Percentiles rank a stretch among this genome's conserved stretches.
These are phyloP conservation scores for Erebia epiphron DNA, from an alignment of 2,888 invertebrate species.

Conservation along the genomic window DNA sequence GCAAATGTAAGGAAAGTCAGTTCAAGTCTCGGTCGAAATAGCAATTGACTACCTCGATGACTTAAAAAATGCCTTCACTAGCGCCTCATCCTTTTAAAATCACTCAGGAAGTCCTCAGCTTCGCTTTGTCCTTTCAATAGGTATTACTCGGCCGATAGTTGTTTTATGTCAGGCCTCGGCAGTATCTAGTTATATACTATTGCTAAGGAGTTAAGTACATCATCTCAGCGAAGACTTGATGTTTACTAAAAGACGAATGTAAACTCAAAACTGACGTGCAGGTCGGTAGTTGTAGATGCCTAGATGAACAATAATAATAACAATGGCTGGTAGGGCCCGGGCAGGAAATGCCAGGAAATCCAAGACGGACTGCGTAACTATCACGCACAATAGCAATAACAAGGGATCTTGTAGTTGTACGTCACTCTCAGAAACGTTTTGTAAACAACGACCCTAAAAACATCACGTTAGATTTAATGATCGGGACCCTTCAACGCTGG, in stretches of 20 bases:
- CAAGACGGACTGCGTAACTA: conserved; percentile 61
- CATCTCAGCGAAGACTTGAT: background rate
- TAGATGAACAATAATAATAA: conserved; percentile 60
- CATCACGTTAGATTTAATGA: conserved; percentile 2
- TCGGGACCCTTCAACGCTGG: background rate
- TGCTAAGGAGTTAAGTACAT: too few relatives aligned
- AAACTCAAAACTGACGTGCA: conserved; percentile 35
- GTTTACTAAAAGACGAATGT: conserved; percentile 10
- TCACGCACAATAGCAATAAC: conserved; percentile 64
- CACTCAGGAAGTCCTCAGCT: too few relatives aligned
- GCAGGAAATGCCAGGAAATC: conserved; percentile 72
- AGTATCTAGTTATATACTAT: too few relatives aligned
- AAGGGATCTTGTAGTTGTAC: conserved; percentile 50
- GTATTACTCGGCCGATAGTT: too few relatives aligned
- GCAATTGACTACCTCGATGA: too few relatives aligned
- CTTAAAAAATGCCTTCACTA: too few relatives aligned
- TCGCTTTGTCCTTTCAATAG: too few relatives aligned
- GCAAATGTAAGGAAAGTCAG: too few relatives aligned
- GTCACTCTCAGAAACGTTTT: conserved; percentile 46
- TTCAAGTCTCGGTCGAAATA: too few relatives aligned
- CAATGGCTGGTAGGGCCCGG: conserved; percentile 51
- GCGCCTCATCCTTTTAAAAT: too few relatives aligned
- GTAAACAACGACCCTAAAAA: conserved; percentile 51
- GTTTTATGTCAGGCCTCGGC: too few relatives aligned
- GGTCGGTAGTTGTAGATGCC: conserved; percentile 17